Evolutionary conservation across 2,888 invertebrate species (phyloP), one percentile per base, ranked within the genome.

Genomic region (Erynnis tages): DNA sequence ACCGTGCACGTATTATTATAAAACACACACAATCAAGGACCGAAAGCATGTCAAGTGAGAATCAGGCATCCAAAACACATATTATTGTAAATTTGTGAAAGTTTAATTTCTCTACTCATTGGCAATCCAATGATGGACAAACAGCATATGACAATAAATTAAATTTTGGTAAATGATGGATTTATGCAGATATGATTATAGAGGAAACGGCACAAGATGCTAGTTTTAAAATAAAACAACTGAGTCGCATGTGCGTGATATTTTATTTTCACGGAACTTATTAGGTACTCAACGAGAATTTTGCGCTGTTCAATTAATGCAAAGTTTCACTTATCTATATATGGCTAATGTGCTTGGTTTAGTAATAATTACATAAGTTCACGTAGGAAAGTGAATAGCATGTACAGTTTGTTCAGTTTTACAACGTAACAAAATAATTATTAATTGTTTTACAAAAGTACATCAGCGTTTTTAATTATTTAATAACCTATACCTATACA

Each of bases 171-270:
- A n/a, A n/a, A n/a, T n/a, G n/a, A n/a, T n/a, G n/a, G n/a, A n/a
- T n/a, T n/a, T n/a, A n/a, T n/a, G n/a, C n/a, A n/a, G n/a, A n/a
- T n/a, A n/a, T n/a, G n/a, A n/a, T n/a, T n/a, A n/a, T n/a, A n/a
- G n/a, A n/a, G n/a, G n/a, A n/a, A n/a, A n/a, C n/a, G n/a, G n/a
- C n/a, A n/a, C n/a, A n/a, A n/a, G n/a, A n/a, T n/a, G n/a, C n/a
- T n/a, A n/a, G n/a, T n/a, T n/a, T 27, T 38, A 8, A 61, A 85
- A 82, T 79, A 64, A 83, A 85, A 84, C 79, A 72, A 73, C 61
- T 55, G 7, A 49, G 53, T 84, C 84, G 86, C 88, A 86, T 88
- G 88, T 87, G 87, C 87, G 86, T 86, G 81, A 86, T 82, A 84
- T 79, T 86, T 85, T 85, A 87, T 73, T 83, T 83, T 72, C 79